Evolutionary conservation across 2,888 invertebrate species (phyloP).

Genomic region (Atrina japonica): DNA sequence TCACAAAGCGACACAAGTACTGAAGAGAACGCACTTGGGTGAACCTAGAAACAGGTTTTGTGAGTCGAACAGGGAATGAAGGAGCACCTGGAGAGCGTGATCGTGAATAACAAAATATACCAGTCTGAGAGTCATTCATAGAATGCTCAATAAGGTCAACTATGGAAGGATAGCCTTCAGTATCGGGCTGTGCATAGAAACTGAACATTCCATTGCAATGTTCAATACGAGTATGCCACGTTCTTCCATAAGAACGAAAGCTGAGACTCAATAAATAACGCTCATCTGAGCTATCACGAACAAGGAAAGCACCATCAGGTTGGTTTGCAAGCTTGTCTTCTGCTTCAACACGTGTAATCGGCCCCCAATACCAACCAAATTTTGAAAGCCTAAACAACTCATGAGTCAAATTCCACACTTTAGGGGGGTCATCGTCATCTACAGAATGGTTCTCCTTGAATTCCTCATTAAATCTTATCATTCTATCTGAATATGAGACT

Average conservation of each 20-base stretch:
- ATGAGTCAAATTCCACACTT: slow-evolving; percentile 80
- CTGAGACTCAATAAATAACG: slow-evolving; percentile 87
- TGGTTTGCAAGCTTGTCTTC: slow-evolving; percentile 86
- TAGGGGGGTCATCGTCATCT: slow-evolving; percentile 49
- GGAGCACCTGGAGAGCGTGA: slow-evolving; percentile 86
- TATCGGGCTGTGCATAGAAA: slow-evolving; percentile 80
- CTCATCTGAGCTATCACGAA: slow-evolving; percentile 88
- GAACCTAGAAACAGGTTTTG: slow-evolving; percentile 88
- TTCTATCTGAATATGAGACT: neutral
- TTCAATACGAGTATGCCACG: slow-evolving; percentile 89
- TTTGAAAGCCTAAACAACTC: slow-evolving; percentile 81
- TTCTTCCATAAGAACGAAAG: slow-evolving; percentile 86
- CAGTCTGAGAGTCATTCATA: slow-evolving; percentile 86
- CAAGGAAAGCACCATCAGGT: slow-evolving; percentile 89
- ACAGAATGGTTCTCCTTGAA: slow-evolving; percentile 16
- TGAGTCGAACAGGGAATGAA: slow-evolving; percentile 88
- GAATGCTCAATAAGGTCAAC: slow-evolving; percentile 88
- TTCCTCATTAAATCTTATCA: neutral
- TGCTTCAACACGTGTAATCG: slow-evolving; percentile 87
- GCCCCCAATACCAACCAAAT: slow-evolving; percentile 89
- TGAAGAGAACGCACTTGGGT: slow-evolving; percentile 86
- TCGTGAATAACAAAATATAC: slow-evolving; percentile 88
- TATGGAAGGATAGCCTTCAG: slow-evolving; percentile 82
- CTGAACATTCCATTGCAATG: slow-evolving; percentile 85
- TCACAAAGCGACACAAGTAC: slow-evolving; percentile 88